These are phyloP conservation scores for Drosophila willistoni DNA, from an alignment of 1,140 invertebrate genomes.

Conservation along the genomic window DNA sequence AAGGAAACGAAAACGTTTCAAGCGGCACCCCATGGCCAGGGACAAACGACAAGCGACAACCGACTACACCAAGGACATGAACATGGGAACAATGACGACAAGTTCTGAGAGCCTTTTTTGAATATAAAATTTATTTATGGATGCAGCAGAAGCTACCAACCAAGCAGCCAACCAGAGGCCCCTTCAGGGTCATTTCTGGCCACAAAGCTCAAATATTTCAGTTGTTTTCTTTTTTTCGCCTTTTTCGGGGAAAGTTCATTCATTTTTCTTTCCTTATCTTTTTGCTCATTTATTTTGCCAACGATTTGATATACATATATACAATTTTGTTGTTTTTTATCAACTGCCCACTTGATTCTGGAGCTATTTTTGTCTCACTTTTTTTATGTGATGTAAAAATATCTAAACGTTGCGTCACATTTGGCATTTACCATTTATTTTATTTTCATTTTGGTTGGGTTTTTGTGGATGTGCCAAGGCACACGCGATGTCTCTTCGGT, in stretches of 20 bases:
- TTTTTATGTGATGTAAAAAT: conserved; percentile 57
- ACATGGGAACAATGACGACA: conserved; percentile 28
- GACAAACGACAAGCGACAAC: conserved; percentile 22
- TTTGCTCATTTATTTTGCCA: neutral
- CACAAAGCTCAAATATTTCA: conserved; percentile 2
- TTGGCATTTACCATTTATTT: conserved; percentile 46
- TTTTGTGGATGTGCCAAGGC: conserved; percentile 47
- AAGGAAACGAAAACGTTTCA: conserved; percentile 54
- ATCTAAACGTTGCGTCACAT: conserved; percentile 65
- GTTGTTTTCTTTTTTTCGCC: neutral
- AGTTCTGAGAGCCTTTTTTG: conserved; percentile 14
- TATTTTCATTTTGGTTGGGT: conserved; percentile 28
- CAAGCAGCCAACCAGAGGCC: neutral
- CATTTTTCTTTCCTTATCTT: conserved; percentile 9
- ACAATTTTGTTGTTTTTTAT: neutral
- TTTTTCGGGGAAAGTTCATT: conserved; percentile 5
- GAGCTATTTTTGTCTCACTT: conserved; percentile 29
- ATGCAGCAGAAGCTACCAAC: conserved; percentile 30
- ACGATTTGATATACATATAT: neutral
- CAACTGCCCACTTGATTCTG: conserved; percentile 18
- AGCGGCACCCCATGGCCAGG: conserved; percentile 58
- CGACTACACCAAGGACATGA: neutral
- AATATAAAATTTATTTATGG: conserved; percentile 64
- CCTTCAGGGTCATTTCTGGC: conserved; percentile 27
- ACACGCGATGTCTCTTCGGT: conserved; percentile 50